Conservation (phyloP, 1,140 invertebrate species). For the Hylyphantes graminicola region DNA sequence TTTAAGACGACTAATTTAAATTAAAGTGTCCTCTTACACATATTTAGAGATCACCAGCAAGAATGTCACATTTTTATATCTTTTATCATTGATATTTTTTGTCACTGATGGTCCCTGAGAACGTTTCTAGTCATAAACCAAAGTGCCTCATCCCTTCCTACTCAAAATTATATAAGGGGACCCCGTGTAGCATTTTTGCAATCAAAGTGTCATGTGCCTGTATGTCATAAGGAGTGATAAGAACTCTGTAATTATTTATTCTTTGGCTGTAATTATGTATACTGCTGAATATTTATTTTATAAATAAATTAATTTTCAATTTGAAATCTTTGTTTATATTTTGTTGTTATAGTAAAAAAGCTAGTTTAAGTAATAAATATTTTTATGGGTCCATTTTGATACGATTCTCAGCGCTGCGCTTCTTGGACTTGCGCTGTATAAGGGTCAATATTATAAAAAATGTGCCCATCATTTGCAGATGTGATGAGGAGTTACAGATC, state of each 20-base stretch:
- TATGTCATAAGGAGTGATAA: slow-evolving; percentile 6
- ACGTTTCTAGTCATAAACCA: slow-evolving; percentile 54
- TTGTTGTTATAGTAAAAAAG: background rate
- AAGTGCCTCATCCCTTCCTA: slow-evolving; percentile 47
- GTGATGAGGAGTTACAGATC: no score
- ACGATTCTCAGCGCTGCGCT: no score
- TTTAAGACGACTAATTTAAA: no score
- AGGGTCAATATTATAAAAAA: no score
- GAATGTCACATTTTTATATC: background rate
- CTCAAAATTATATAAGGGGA: slow-evolving; percentile 16
- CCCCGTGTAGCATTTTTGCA: slow-evolving; percentile 28
- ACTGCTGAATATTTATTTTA: slow-evolving; percentile 45
- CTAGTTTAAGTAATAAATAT: no score
- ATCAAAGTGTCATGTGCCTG: slow-evolving; percentile 57
- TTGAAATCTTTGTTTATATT: background rate
- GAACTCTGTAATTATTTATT: slow-evolving; percentile 9
- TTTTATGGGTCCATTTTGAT: no score
- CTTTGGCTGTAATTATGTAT: background rate
- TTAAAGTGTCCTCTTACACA: no score
- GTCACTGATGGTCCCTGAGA: background rate
- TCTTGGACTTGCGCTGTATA: no score
- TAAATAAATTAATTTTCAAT: slow-evolving; percentile 45
- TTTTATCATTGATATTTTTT: no score
- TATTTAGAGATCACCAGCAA: no score
- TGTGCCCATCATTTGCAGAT: no score